Percentiles rank a stretch among this genome's conserved stretches.
phyloP scores from a whole-genome alignment of 1,140 invertebrate genomes.

The Leptonema lineaticorne region DNA sequence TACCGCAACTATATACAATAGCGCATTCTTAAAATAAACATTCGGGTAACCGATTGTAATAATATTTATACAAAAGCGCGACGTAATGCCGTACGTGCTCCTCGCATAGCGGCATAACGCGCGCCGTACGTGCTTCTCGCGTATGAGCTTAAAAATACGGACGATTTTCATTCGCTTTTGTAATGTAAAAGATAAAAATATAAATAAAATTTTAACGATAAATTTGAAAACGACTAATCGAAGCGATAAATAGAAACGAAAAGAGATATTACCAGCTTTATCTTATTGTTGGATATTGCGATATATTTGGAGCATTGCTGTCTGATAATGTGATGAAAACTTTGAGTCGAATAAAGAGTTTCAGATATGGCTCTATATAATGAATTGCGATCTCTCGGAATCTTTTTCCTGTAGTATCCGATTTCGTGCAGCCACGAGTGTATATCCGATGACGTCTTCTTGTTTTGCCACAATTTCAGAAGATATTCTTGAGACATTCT shows the following conservation, averaged over 20 bases:
- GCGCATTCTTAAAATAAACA: too few species aligned
- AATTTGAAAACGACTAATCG: not conserved
- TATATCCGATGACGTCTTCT: constrained; percentile 40
- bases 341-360: constrained; percentile 79
- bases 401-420: constrained; percentile 79
- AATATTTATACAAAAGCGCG: too few species aligned
- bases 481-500: constrained; percentile 10
- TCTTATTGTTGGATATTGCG: constrained; percentile 52
- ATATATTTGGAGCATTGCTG: constrained; percentile 72
- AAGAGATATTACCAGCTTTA: constrained; percentile 20
- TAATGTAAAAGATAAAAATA: not conserved
- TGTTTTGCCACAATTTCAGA: not conserved
- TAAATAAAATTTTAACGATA: not conserved
- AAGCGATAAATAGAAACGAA: not conserved
- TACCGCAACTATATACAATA: too few species aligned
- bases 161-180: too few species aligned
- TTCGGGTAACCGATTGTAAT: too few species aligned
- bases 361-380: constrained; percentile 83
- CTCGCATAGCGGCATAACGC: too few species aligned
- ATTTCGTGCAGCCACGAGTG: constrained; percentile 77
- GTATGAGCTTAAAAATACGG: too few species aligned
- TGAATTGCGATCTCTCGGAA: constrained; percentile 79
- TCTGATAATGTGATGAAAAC: constrained; percentile 71
- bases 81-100: too few species aligned
- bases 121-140: too few species aligned